Evolutionary conservation across 2,797 vertebrate species (phyloP).

Genomic region (Steatocranus sp.): DNA sequence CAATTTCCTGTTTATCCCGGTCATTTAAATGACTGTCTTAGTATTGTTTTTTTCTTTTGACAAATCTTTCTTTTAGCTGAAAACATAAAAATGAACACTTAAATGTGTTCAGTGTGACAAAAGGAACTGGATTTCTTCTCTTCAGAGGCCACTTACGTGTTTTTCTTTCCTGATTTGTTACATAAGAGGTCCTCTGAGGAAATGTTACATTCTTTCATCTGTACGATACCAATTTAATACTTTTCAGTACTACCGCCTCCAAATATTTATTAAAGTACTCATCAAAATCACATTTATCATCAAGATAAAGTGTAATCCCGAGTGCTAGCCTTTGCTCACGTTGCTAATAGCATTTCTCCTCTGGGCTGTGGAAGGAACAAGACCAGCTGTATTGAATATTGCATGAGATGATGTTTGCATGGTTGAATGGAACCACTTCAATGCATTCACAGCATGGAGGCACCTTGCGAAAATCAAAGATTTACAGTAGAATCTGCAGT

Average conservation of each 20-base stretch:
- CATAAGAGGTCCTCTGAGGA: conserved; percentile 3
- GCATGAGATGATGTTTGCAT: conserved; percentile 66
- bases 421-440: conserved; percentile 48
- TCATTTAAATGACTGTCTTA: not conserved
- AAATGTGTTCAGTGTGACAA: not conserved
- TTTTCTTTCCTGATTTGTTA: not conserved
- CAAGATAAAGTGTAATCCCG: not conserved
- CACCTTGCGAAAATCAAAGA: not conserved
- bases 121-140: not conserved
- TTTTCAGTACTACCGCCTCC: not conserved
- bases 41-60: not conserved
- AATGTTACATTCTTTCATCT: not conserved
- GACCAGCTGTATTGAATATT: conserved; percentile 65
- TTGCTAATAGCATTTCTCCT: conserved; percentile 22
- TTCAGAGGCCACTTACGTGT: not conserved
- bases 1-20: not conserved
- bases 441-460: not conserved
- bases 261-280: not conserved
- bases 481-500: not conserved
- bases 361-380: conserved; percentile 4
- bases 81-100: not conserved
- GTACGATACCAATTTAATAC: not conserved
- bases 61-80: not conserved
- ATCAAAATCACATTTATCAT: not conserved
- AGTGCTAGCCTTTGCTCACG: conserved; percentile 4